Evolutionary conservation across 2,113 vertebrate genomes (phyloP).

Genomic region (Pseudolaguvia tuberculata): DNA sequence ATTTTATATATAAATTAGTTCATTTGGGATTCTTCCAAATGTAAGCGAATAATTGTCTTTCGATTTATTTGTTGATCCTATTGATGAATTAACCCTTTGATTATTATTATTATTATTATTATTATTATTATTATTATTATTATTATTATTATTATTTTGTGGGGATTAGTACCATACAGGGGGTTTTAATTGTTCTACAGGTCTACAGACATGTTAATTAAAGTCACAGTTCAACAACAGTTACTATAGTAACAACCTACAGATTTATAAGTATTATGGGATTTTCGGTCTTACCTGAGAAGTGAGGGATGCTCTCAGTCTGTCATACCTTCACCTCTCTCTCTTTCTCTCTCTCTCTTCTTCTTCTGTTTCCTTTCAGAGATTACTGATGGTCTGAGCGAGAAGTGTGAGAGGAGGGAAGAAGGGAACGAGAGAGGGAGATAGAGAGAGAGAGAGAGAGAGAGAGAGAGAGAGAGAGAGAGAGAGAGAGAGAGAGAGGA

Average conservation of each 20-base stretch:
- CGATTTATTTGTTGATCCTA: too few species aligned
- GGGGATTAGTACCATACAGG: too few species aligned
- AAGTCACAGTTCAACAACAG: too few species aligned
- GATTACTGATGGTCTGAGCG: conserved; percentile 51
- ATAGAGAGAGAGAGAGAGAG: conserved; percentile 13
- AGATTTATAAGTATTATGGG: not conserved
- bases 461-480: conserved; percentile 29
- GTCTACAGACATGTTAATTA: too few species aligned
- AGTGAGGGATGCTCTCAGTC: conserved; percentile 28
- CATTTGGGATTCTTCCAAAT: too few species aligned
- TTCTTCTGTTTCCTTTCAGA: conserved; percentile 22
- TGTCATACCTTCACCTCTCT: conserved; percentile 6
- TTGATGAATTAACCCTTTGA: too few species aligned
- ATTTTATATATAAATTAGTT: too few species aligned
- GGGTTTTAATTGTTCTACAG: too few species aligned
- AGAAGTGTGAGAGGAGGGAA: conserved; percentile 37
- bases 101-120: too few species aligned
- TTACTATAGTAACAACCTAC: conserved; percentile 1
- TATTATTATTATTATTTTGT: too few species aligned
- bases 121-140: too few species aligned
- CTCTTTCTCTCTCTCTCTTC: conserved; percentile 4
- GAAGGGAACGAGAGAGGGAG: conserved; percentile 18
- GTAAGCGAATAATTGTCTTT: too few species aligned
- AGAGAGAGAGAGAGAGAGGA: conserved; percentile 46
- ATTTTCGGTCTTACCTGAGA: conserved; percentile 46